phyloP scores from a whole-genome alignment of 2,797 vertebrate species.

The Falco rusticolus region DNA sequence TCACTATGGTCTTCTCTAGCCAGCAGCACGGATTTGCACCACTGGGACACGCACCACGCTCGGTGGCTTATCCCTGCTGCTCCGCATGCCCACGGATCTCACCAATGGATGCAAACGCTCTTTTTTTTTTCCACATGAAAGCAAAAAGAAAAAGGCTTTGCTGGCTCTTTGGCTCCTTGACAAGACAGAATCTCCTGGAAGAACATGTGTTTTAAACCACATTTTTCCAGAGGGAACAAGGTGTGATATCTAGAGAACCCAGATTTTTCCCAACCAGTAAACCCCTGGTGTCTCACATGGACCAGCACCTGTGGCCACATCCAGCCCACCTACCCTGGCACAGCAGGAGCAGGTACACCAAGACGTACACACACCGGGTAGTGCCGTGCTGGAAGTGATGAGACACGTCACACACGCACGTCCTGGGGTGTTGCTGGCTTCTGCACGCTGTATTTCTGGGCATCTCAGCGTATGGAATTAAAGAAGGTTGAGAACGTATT shows the following conservation, averaged over 20 bases:
- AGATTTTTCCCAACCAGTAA: background rate
- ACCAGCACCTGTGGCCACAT: background rate
- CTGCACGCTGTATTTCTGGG: fast-evolving
- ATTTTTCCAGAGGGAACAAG: background rate
- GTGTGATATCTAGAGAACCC: fast-evolving
- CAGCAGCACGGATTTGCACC: background rate
- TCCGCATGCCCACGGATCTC: background rate
- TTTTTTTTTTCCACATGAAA: background rate
- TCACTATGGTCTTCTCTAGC: too few relatives aligned
- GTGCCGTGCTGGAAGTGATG: background rate
- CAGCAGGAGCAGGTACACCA: background rate
- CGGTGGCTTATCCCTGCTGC: too few relatives aligned
- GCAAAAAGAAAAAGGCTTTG: background rate
- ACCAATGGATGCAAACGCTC: fast-evolving
- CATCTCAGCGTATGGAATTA: conserved; percentile 3
- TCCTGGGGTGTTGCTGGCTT: background rate
- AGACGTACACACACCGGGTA: fast-evolving
- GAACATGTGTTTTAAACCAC: background rate
- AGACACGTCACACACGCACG: fast-evolving
- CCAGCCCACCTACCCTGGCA: background rate
- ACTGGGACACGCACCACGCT: fast-evolving
- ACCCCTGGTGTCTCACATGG: background rate
- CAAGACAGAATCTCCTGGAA: background rate
- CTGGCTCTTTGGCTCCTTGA: background rate
- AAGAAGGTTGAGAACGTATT: background rate